phyloP scores from a whole-genome alignment of 2,888 invertebrate genomes.

The Diplolepis rosae region DNA sequence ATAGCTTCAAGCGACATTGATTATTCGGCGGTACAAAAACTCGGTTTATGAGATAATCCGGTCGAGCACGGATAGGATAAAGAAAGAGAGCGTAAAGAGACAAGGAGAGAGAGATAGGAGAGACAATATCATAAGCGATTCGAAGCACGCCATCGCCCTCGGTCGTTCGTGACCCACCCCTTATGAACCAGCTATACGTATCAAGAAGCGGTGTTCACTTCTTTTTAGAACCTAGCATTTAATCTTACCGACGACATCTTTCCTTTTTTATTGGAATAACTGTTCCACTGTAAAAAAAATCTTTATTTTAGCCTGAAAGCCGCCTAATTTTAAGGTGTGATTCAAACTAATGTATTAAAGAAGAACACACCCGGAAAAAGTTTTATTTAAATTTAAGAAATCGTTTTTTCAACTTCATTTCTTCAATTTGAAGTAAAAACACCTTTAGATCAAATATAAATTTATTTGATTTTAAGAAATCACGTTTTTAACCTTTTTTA shows the following conservation, averaged over 20 bases:
- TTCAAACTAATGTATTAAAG: no score
- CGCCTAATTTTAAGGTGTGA: no score
- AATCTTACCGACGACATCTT: constrained; percentile 41
- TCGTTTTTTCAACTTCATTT: no score
- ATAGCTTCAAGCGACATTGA: constrained; percentile 56
- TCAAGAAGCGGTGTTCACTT: constrained; percentile 46
- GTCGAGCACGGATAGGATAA: constrained; percentile 38
- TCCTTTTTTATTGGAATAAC: constrained; percentile 10
- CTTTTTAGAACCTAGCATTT: constrained; percentile 44
- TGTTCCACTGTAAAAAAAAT: constrained; percentile 14
- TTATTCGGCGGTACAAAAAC: constrained; percentile 56
- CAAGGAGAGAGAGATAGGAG: constrained; percentile 35
- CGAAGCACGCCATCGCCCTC: constrained; percentile 57
- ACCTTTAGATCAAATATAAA: no score
- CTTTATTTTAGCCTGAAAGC: no score
- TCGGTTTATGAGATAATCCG: constrained; percentile 59
- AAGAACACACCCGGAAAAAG: no score
- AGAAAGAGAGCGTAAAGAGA: constrained; percentile 10
- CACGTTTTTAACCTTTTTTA: no score
- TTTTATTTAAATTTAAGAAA: no score
- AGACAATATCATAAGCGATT: constrained; percentile 64
- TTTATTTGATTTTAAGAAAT: no score
- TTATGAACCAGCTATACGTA: constrained; percentile 32
- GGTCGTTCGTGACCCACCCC: constrained; percentile 48
- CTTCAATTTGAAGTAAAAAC: no score